These are phyloP conservation scores for Campoletis raptor DNA, from an alignment of 2,888 invertebrate species.

Conservation along the genomic window DNA sequence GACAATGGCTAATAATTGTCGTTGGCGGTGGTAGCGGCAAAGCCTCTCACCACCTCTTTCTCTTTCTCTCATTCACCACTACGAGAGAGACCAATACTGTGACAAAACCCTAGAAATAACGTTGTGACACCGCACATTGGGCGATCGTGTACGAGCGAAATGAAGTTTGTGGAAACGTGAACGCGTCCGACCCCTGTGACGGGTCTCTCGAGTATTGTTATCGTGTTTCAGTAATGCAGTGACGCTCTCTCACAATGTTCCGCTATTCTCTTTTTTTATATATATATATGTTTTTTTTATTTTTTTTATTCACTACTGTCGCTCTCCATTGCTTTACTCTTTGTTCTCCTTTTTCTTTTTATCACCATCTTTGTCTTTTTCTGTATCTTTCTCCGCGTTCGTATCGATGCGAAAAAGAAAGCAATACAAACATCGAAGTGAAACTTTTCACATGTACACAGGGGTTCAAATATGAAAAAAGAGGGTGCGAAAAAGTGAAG, in stretches of 20 bases:
- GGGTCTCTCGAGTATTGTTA: constrained; percentile 79
- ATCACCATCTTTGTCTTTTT: constrained; percentile 48
- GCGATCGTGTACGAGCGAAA: constrained; percentile 72
- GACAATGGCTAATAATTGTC: constrained; percentile 83
- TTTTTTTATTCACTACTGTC: constrained; percentile 39
- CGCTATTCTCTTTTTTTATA: constrained; percentile 26
- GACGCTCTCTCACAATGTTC: constrained; percentile 64
- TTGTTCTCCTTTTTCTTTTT: constrained; percentile 46
- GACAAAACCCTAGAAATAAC: constrained; percentile 47
- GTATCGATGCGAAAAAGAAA: constrained; percentile 27
- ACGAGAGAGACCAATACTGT: constrained; percentile 32
- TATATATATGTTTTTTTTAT: neutral
- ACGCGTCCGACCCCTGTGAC: constrained; percentile 74
- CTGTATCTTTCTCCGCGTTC: constrained; percentile 2
- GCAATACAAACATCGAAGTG: constrained; percentile 46
- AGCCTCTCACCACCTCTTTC: constrained; percentile 39
- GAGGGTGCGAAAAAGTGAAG: constrained; percentile 49
- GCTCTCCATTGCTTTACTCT: constrained; percentile 53
- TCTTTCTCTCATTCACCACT: constrained; percentile 37
- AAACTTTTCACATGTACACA: constrained; percentile 48
- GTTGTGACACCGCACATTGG: constrained; percentile 41
- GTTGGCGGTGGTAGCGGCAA: constrained; percentile 66
- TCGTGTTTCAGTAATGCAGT: constrained; percentile 74
- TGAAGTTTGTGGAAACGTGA: constrained; percentile 79
- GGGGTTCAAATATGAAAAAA: constrained; percentile 45